Evolutionary conservation across 2,797 vertebrate genomes (phyloP).

Genomic region (Sternotherus odoratus): DNA sequence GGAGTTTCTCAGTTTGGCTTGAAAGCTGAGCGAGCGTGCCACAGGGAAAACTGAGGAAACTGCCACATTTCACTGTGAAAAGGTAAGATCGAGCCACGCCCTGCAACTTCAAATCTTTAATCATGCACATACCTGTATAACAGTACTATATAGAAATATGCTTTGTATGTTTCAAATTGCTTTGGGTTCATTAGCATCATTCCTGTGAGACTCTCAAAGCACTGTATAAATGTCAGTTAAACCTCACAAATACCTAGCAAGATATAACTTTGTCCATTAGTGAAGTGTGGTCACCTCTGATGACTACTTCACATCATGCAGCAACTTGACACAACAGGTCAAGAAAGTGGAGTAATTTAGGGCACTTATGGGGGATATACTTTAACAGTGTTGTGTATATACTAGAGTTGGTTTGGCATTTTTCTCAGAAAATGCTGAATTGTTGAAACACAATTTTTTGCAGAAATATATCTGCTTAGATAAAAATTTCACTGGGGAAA

Average conservation of each 20-base stretch:
- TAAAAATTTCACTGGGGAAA: not conserved
- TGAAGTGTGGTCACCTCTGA: conserved; percentile 43
- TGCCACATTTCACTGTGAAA: conserved; percentile 47
- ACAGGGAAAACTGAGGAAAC: conserved; percentile 56
- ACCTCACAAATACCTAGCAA: conserved; percentile 55
- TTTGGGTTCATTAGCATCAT: conserved; percentile 59
- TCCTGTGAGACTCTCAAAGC: conserved; percentile 71
- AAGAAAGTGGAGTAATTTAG: conserved; percentile 66
- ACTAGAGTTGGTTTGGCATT: not conserved
- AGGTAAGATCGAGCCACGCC: conserved; percentile 57
- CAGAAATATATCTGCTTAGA: not conserved
- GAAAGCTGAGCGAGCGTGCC: conserved; percentile 58
- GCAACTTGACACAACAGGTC: conserved; percentile 48
- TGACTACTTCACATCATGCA: conserved; percentile 63
- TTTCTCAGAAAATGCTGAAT: not conserved
- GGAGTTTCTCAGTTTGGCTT: conserved; percentile 59
- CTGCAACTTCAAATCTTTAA: conserved; percentile 65
- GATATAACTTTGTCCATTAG: conserved; percentile 67
- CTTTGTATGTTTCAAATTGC: not conserved
- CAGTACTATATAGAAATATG: not conserved
- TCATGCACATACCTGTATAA: conserved; percentile 68
- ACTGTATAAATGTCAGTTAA: conserved; percentile 69
- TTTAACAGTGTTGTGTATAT: not conserved
- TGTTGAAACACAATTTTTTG: not conserved
- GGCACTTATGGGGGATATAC: conserved; percentile 21